A percentile compares a stretch with the other conserved stretches of the same genome.
These are phyloP conservation scores for Blastomussa wellsi DNA, from an alignment of 92 coral and sea anemone genomes.

Conservation along the genomic window DNA sequence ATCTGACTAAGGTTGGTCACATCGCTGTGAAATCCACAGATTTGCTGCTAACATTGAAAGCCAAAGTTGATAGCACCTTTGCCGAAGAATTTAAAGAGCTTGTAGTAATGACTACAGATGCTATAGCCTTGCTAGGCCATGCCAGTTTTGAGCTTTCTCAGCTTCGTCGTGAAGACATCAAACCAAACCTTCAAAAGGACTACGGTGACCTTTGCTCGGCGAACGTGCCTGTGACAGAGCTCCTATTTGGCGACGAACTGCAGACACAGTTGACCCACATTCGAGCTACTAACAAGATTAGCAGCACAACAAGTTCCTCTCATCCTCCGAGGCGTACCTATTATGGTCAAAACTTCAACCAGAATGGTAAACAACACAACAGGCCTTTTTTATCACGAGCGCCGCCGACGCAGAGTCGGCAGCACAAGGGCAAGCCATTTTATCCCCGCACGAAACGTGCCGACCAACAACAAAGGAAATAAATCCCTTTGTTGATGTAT, in stretches of 20 bases:
- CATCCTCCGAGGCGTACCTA: conserved; percentile 24
- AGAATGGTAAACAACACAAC: conserved; percentile 12
- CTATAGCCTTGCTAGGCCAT: conserved; percentile 33
- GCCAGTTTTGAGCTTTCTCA: conserved; percentile 34
- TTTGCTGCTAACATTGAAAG: conserved; percentile 8
- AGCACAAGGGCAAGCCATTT: conserved; percentile 5
- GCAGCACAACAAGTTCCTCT: conserved; percentile 32
- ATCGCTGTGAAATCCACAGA: conserved; percentile 16
- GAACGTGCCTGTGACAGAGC: conserved; percentile 40
- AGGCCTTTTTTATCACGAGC: conserved; percentile 45
- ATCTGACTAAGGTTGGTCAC: conserved; percentile 10
- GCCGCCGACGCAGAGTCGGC: conserved; percentile 30
- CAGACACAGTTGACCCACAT: conserved; percentile 42
- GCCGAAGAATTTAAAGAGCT: not conserved
- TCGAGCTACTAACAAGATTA: conserved; percentile 39
- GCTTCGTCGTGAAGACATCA: conserved; percentile 32
- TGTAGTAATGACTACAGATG: conserved; percentile 23
- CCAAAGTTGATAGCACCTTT: conserved; percentile 26
- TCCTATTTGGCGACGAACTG: conserved; percentile 36
- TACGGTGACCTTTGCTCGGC: conserved; percentile 50
- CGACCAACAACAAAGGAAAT: conserved; percentile 9
- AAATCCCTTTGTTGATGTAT: conserved; percentile 14
- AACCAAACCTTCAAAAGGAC: conserved; percentile 47
- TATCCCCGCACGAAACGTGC: conserved; percentile 27
- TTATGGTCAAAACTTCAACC: conserved; percentile 10